A percentile compares a stretch with the other conserved stretches of the same genome.
These are phyloP conservation scores for Campylomormyrus numenius DNA, from an alignment of 2,113 vertebrate species.

Conservation along the genomic window DNA sequence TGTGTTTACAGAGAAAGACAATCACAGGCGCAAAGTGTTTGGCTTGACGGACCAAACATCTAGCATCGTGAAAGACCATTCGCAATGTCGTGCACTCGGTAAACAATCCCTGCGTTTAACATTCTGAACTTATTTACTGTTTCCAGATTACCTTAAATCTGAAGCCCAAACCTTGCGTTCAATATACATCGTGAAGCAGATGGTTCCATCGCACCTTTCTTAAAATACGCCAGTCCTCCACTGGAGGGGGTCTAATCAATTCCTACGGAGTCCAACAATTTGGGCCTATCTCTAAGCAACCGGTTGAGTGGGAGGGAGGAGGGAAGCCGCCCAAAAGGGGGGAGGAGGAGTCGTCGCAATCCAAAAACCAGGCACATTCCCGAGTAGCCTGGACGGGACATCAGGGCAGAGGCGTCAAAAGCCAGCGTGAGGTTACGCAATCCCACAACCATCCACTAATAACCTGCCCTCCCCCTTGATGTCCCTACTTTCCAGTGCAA, in stretches of 20 bases:
- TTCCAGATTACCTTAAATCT: not conserved
- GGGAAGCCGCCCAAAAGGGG: slow-evolving; percentile 6
- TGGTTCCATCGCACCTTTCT: not conserved
- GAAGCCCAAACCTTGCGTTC: not conserved
- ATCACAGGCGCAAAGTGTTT: not conserved
- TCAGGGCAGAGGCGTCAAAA: slow-evolving; percentile 23
- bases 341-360: not conserved
- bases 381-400: slow-evolving; percentile 16
- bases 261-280: not conserved
- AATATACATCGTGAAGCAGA: not conserved
- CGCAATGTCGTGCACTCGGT: not conserved
- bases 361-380: slow-evolving; percentile 19
- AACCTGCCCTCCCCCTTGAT: slow-evolving; percentile 39
- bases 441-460: slow-evolving; percentile 30
- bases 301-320: not conserved
- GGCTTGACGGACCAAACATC: not conserved
- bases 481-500: slow-evolving; percentile 47
- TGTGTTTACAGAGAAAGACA: not conserved
- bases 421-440: slow-evolving; percentile 41
- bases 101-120: not conserved
- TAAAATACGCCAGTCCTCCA: not conserved
- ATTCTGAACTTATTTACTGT: not conserved
- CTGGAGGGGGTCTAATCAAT: not conserved
- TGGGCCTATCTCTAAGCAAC: slow-evolving; percentile 23
- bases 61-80: not conserved